Evolutionary conservation across 2,888 invertebrate genomes (phyloP).

Genomic region (Polymixis flavicincta): DNA sequence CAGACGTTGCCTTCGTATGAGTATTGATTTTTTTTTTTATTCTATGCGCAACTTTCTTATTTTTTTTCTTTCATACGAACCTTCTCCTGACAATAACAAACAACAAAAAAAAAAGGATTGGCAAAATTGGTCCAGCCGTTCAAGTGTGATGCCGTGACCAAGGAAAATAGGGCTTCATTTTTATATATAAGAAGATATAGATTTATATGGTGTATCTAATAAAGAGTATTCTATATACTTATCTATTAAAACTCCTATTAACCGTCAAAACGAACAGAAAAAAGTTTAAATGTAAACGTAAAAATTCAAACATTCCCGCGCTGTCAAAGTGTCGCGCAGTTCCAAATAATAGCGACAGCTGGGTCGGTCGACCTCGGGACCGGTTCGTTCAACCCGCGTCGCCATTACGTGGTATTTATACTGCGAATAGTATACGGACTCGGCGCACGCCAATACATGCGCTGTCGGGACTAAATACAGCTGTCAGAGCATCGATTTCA

Average conservation of each 20-base stretch:
- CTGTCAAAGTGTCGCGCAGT: conserved; percentile 46
- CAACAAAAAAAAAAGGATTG: too few relatives aligned
- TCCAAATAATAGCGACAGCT: conserved; percentile 33
- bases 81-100: too few relatives aligned
- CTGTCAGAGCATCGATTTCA: conserved; percentile 49
- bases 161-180: too few relatives aligned
- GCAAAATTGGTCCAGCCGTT: too few relatives aligned
- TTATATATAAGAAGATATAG: too few relatives aligned
- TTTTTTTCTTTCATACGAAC: too few relatives aligned
- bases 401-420: conserved; percentile 50
- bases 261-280: not conserved
- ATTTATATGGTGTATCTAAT: too few relatives aligned
- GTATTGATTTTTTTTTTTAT: too few relatives aligned
- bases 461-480: conserved; percentile 43
- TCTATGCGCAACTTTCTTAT: too few relatives aligned
- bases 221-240: too few relatives aligned
- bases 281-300: conserved; percentile 8
- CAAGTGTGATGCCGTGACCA: too few relatives aligned
- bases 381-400: conserved; percentile 52
- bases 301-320: conserved; percentile 56
- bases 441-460: conserved; percentile 61
- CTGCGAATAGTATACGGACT: conserved; percentile 52
- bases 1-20: too few relatives aligned
- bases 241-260: not conserved
- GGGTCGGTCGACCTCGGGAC: conserved; percentile 5